A percentile compares a stretch with the other conserved stretches of the same genome.
Evolutionary conservation across 2,113 vertebrate species (phyloP).

Genomic region (Notothenia rossii): DNA sequence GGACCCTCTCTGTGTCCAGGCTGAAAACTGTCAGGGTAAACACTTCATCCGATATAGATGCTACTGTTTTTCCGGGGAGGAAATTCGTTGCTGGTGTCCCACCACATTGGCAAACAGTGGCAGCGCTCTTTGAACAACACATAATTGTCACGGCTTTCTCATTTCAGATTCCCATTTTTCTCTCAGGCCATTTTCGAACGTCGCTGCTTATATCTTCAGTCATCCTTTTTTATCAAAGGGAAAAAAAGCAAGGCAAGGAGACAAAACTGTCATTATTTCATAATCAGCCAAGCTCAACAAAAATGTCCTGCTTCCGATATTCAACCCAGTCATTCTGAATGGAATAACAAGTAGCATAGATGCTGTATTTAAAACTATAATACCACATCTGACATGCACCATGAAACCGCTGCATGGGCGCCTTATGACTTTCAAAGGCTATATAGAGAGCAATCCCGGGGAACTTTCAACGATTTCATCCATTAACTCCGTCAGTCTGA

Average conservation of each 20-base stretch:
- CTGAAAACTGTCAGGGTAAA: slow-evolving; percentile 72
- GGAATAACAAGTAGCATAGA: slow-evolving; percentile 59
- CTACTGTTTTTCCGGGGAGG: slow-evolving; percentile 44
- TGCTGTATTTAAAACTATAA: slow-evolving; percentile 67
- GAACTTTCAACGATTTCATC: slow-evolving; percentile 60
- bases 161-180: slow-evolving; percentile 57
- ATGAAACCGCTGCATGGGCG: slow-evolving; percentile 62
- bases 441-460: slow-evolving; percentile 33
- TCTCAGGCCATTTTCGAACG: slow-evolving; percentile 60
- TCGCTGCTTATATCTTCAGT: slow-evolving; percentile 43
- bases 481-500: slow-evolving; percentile 77
- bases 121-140: slow-evolving; percentile 41
- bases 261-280: slow-evolving; percentile 61
- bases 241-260: slow-evolving; percentile 33
- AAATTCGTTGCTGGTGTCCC: slow-evolving; percentile 38
- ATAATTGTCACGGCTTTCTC: slow-evolving; percentile 49
- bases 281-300: slow-evolving; percentile 62
- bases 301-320: slow-evolving; percentile 38
- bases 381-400: slow-evolving; percentile 71
- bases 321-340: slow-evolving; percentile 44
- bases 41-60: slow-evolving; percentile 61
- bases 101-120: slow-evolving; percentile 19
- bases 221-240: slow-evolving; percentile 39
- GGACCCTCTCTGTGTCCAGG: slow-evolving; percentile 68
- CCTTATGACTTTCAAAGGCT: slow-evolving; percentile 56